Percentiles rank a stretch among this genome's conserved stretches.
Evolutionary conservation across 2,797 vertebrate genomes (phyloP).

Genomic region (Pogonophryne albipinna): DNA sequence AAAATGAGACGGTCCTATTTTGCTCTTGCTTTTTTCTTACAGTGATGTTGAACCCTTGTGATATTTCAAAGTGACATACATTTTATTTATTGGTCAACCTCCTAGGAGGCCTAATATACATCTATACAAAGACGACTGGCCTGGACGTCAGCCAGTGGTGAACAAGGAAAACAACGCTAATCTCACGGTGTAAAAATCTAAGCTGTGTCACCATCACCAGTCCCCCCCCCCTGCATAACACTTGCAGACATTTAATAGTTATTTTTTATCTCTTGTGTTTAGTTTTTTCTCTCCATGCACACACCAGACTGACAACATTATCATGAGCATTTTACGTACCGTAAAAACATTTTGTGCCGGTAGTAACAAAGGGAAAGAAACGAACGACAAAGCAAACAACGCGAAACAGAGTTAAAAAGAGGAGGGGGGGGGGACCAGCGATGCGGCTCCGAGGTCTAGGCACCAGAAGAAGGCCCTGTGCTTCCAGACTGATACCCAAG

Average conservation of each 20-base stretch:
- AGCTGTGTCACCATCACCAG: constrained; percentile 73
- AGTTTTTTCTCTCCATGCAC: constrained; percentile 88
- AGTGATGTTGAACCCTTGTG: constrained; percentile 84
- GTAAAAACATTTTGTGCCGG: constrained; percentile 80
- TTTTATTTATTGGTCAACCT: constrained; percentile 87
- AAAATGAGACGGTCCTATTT: constrained; percentile 83
- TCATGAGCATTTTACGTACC: constrained; percentile 80
- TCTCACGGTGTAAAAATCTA: constrained; percentile 85
- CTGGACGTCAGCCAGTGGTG: constrained; percentile 74
- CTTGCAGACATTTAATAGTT: constrained; percentile 82
- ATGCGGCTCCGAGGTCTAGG: constrained; percentile 79
- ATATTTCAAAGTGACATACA: constrained; percentile 88
- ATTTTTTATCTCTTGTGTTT: constrained; percentile 68
- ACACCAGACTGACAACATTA: constrained; percentile 87
- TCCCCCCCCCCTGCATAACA: constrained; percentile 79
- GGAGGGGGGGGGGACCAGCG: constrained; percentile 77
- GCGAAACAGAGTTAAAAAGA: constrained; percentile 76
- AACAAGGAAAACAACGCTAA: constrained; percentile 86
- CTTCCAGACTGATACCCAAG: constrained; percentile 77
- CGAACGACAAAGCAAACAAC: constrained; percentile 73
- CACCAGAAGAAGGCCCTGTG: constrained; percentile 84
- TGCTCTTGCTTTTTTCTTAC: constrained; percentile 80
- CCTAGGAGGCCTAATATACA: constrained; percentile 88
- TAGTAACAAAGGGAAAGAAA: constrained; percentile 75
- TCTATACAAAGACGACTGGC: constrained; percentile 86